phyloP scores from a whole-genome alignment of 2,797 vertebrate species.

The Emys orbicularis region DNA sequence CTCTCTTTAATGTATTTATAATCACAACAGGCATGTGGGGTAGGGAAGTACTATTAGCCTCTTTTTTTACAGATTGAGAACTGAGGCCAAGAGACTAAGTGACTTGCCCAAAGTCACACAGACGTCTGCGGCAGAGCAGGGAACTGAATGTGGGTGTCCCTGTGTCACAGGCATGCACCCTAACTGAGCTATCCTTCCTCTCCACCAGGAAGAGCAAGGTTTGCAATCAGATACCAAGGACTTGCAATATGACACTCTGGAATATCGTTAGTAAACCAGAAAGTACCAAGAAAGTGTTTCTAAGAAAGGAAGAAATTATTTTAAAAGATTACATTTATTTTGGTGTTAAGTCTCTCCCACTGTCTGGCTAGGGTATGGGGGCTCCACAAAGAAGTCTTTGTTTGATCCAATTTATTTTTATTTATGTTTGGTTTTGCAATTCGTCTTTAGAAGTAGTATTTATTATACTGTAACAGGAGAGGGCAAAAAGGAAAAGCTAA shows the following conservation, averaged over 20 bases:
- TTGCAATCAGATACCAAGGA: background rate
- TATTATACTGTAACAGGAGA: background rate
- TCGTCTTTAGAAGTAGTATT: background rate
- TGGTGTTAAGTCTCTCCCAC: background rate
- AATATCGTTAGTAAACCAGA: conserved; percentile 10
- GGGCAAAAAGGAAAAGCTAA: background rate
- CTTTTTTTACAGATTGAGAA: too few species aligned
- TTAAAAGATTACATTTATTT: background rate
- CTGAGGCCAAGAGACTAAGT: background rate
- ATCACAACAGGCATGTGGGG: too few species aligned
- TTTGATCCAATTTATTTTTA: conserved; percentile 37
- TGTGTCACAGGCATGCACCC: rapidly evolving
- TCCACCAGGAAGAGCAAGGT: background rate
- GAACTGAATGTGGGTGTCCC: background rate
- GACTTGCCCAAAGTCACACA: background rate
- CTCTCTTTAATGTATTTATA: too few species aligned
- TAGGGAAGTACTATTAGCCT: too few species aligned
- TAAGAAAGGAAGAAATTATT: background rate
- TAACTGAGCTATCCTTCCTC: background rate
- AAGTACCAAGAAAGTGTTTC: background rate
- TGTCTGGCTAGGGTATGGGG: background rate
- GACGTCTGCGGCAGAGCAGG: background rate
- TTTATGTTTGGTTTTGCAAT: conserved; percentile 31
- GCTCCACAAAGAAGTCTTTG: conserved; percentile 18
- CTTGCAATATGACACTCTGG: background rate